These are phyloP conservation scores for Trichoplusia ni DNA, from an alignment of 1,140 invertebrate species.

Conservation along the genomic window DNA sequence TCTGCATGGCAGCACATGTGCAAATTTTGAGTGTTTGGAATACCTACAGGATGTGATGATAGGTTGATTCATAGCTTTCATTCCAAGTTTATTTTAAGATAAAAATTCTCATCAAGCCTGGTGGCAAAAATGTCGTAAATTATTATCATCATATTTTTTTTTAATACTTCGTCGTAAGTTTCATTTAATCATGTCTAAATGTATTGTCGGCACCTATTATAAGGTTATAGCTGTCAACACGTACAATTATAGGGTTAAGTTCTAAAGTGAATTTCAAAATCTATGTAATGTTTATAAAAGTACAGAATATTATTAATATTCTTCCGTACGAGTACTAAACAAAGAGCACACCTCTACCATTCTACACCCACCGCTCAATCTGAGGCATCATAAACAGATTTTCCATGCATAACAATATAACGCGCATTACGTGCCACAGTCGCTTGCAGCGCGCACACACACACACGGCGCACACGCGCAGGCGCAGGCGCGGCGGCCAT, in stretches of 20 bases:
- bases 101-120: neutral
- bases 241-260: no score
- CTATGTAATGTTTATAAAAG: no score
- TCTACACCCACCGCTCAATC: neutral
- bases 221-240: no score
- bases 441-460: slow-evolving; percentile 39
- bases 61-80: slow-evolving; percentile 33
- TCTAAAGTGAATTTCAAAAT: no score
- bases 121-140: neutral
- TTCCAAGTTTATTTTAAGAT: neutral
- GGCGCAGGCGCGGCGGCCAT: slow-evolving; percentile 57
- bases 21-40: slow-evolving; percentile 14
- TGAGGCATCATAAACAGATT: slow-evolving; percentile 16
- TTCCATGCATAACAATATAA: slow-evolving; percentile 29
- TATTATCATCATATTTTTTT: no score
- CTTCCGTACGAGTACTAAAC: no score
- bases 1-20: slow-evolving; percentile 31
- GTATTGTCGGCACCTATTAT: no score
- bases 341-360: neutral
- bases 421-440: slow-evolving; percentile 40
- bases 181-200: no score
- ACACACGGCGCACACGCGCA: slow-evolving; percentile 65
- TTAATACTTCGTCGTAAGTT: no score
- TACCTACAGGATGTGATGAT: slow-evolving; percentile 31
- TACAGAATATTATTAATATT: no score